Evolutionary conservation across 2,113 vertebrate species (phyloP).

Genomic region (Clarias magur): DNA sequence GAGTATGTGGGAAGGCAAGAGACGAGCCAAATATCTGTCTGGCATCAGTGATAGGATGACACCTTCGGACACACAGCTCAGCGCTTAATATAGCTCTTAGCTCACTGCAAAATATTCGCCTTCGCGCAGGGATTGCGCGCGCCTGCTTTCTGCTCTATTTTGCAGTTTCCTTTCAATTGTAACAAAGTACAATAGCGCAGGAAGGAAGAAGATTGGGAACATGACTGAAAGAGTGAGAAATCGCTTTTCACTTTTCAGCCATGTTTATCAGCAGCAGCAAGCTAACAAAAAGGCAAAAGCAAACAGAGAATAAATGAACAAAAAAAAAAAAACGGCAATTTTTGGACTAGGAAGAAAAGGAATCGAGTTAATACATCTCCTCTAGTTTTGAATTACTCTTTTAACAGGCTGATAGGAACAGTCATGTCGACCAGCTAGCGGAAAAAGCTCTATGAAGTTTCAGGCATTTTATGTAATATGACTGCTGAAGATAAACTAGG

Average conservation of each 20-base stretch:
- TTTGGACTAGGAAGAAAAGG: neutral
- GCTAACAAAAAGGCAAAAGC: neutral
- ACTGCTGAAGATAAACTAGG: neutral
- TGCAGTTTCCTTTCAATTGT: neutral
- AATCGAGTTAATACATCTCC: neutral
- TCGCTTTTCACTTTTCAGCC: constrained; percentile 5
- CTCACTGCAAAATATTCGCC: constrained; percentile 27
- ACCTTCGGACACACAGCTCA: constrained; percentile 37
- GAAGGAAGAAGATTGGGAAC: constrained; percentile 4
- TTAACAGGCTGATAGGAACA: neutral
- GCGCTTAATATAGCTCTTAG: constrained; percentile 41
- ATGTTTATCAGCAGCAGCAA: constrained; percentile 43
- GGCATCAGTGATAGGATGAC: constrained; percentile 37
- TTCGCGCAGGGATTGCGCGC: neutral
- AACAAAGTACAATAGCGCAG: neutral
- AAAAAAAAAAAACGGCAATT: neutral
- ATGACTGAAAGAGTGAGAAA: constrained; percentile 15
- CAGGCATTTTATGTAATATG: neutral
- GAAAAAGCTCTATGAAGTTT: neutral
- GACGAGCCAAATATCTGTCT: constrained; percentile 44
- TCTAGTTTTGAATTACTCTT: neutral
- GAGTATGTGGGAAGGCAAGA: constrained; percentile 35
- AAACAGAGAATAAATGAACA: neutral
- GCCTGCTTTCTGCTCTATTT: constrained; percentile 23
- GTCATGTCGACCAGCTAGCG: neutral